Evolutionary conservation across 30 jellyfish, hydroid and myxozoan genomes (phyloP), one percentile per base, ranked within the genome.

Genomic region (Morbakka virulenta): DNA sequence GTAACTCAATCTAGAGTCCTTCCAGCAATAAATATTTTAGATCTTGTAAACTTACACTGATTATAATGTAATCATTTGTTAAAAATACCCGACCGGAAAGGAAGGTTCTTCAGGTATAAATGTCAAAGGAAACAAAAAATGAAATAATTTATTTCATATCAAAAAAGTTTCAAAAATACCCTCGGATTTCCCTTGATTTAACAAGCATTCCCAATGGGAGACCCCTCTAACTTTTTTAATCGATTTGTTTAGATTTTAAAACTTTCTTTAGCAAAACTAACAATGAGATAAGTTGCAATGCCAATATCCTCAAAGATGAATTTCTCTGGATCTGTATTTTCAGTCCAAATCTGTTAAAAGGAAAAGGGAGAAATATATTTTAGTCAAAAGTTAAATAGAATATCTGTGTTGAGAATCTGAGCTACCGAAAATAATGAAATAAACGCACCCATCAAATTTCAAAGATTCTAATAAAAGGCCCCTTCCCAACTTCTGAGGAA

Each of bases 291-390:
- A 26, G 98, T 35, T n/a, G 98, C 98, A 21, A 92, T 80, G 2
- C 96, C 85, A 6, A 92, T 85, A 67, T 92, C 98, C 73, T 92
- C 98, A 79, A 68, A 92, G 25, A 92, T 95, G 81, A 82, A 92
- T 74, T 92, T 92, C 81, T 82, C 79, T 1, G 98, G 96, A 66
- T 92, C 98, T 2, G 98, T 92, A 21, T 89, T 92, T 63, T 92
- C 98, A 36, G 96, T 89, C 98, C 98, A 92, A 17, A 81, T 76
- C 98, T 92, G 48, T n/a, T 26, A 63, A 53, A 27, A 1, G 3
- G 51, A 32, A 32, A 20, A 72, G 36, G 48, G 64, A 49, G 11
- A 12, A 74, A 11, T 0, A 28, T 17, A 67, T 76, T 13, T 17
- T 0, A 14, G 67, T 28, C 13, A 57, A 62, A 21, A 23, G 35